Evolutionary conservation across 2,797 vertebrate species (phyloP).

Genomic region (Tokudaia tokunoshimensis): DNA sequence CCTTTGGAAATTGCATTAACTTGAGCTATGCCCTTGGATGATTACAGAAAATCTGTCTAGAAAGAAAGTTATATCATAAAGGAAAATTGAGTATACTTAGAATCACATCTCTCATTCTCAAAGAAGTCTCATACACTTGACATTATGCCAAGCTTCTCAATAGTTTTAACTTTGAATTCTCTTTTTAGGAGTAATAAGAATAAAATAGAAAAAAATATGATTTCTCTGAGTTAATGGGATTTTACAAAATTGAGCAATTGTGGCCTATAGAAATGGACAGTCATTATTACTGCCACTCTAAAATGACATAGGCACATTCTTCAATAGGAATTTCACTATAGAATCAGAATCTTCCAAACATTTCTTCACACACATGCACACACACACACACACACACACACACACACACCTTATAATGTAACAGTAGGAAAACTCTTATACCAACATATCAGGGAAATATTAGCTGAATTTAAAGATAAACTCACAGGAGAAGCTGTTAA

Average conservation of each 20-base stretch:
- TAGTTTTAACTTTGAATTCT: constrained; percentile 26
- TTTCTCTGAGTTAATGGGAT: background rate
- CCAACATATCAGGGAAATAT: background rate
- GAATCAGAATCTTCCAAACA: background rate
- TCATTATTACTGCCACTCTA: background rate
- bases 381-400: background rate
- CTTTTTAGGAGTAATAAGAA: constrained; percentile 2
- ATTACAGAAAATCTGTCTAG: background rate
- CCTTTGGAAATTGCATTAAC: constrained; percentile 12
- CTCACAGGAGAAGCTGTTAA: background rate
- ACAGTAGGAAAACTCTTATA: background rate
- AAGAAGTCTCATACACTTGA: constrained; percentile 1
- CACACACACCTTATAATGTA: background rate
- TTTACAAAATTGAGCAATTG: background rate
- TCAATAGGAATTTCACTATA: background rate
- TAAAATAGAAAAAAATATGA: background rate
- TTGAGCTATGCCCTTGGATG: background rate
- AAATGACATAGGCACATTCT: background rate
- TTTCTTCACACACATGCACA: background rate
- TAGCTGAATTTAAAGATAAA: background rate
- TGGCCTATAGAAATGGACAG: background rate
- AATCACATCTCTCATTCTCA: background rate
- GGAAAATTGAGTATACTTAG: background rate
- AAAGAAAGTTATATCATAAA: background rate
- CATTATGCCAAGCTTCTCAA: background rate